phyloP scores from a whole-genome alignment of 2,888 invertebrate genomes.

The Andrena minutula region DNA sequence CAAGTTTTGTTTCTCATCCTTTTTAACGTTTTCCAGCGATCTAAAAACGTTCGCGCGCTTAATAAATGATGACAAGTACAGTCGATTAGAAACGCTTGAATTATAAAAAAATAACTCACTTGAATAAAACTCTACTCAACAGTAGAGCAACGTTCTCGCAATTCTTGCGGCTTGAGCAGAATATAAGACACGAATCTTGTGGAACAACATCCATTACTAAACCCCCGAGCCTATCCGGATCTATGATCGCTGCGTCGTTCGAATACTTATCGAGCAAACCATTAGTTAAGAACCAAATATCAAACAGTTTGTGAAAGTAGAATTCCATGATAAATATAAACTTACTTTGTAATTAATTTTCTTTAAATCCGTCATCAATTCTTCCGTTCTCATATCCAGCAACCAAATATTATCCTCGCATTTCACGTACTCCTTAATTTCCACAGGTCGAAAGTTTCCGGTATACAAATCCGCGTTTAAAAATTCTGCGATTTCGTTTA shows the following conservation, averaged over 20 bases:
- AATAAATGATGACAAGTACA: not conserved
- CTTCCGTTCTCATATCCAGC: conserved; percentile 86
- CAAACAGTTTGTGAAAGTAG: too few species aligned
- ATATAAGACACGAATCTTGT: conserved; percentile 92
- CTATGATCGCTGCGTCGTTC: conserved; percentile 86
- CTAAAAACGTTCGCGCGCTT: conserved; percentile 80
- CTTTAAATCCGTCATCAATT: conserved; percentile 86
- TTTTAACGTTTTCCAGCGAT: conserved; percentile 86
- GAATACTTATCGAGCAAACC: conserved; percentile 86
- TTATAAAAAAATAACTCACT: conserved; percentile 70
- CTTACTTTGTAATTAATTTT: conserved; percentile 86
- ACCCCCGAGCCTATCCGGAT: conserved; percentile 93
- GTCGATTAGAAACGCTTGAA: not conserved
- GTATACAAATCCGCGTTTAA: conserved; percentile 93
- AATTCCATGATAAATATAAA: conserved; percentile 25
- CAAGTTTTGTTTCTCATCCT: conserved; percentile 87
- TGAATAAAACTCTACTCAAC: conserved; percentile 88
- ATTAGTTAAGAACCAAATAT: conserved; percentile 8
- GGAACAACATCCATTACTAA: conserved; percentile 94
- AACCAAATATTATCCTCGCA: conserved; percentile 88
- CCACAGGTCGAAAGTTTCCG: conserved; percentile 95
- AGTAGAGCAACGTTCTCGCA: conserved; percentile 95
- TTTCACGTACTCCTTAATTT: conserved; percentile 93
- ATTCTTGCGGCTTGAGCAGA: conserved; percentile 96
- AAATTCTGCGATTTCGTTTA: conserved; percentile 92